phyloP scores from a whole-genome alignment of 2,113 vertebrate species.

The Neoarius graeffei region DNA sequence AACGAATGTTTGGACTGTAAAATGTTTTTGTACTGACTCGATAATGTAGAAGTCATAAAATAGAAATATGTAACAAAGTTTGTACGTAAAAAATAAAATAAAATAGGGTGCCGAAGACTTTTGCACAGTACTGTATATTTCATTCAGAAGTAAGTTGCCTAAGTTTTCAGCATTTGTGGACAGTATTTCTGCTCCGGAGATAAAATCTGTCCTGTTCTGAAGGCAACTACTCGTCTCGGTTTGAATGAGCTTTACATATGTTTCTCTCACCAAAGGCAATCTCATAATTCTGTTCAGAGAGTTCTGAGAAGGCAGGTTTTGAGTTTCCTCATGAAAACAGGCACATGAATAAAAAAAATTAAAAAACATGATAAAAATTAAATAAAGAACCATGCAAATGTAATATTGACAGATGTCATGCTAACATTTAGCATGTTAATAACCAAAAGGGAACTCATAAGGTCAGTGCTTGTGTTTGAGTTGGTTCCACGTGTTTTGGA shows the following conservation, averaged over 20 bases:
- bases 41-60: too few relatives aligned
- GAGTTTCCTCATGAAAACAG: neutral
- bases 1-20: too few relatives aligned
- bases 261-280: neutral
- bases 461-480: neutral
- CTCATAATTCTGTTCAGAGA: neutral
- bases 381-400: neutral
- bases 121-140: neutral
- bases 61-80: too few relatives aligned
- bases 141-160: neutral
- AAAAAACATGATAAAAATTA: neutral
- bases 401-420: neutral
- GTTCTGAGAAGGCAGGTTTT: neutral
- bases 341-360: neutral
- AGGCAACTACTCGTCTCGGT: neutral
- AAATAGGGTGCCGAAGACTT: too few relatives aligned
- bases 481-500: neutral
- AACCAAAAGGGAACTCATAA: neutral
- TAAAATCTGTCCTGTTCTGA: neutral
- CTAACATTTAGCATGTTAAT: neutral
- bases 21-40: too few relatives aligned
- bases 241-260: constrained; percentile 1
- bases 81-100: too few relatives aligned
- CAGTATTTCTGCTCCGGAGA: neutral
- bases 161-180: neutral